Conservation (phyloP, 2,797 vertebrate genomes). For the Cheirogaleus major region DNA sequence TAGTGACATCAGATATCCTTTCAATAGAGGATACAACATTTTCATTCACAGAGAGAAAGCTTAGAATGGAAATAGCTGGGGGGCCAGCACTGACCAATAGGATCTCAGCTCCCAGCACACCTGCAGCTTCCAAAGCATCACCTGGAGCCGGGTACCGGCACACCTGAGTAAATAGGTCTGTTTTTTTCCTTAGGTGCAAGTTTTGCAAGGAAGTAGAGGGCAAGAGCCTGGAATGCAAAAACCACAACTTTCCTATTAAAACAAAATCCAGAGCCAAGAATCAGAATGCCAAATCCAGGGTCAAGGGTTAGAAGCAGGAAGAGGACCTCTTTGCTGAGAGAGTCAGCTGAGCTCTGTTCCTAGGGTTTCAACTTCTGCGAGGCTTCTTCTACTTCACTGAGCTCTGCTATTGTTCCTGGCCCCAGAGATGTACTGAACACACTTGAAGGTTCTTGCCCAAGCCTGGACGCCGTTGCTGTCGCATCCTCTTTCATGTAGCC, state of each 20-base stretch:
- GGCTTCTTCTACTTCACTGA: not conserved
- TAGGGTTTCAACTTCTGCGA: not conserved
- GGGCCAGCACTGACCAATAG: accelerated
- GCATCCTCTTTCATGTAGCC: not conserved
- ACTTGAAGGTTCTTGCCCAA: not conserved
- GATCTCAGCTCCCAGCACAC: not conserved
- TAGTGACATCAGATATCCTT: not conserved
- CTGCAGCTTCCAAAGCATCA: not conserved
- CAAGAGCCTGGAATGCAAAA: not conserved
- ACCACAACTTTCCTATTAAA: not conserved
- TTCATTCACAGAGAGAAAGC: not conserved
- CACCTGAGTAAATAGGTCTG: not conserved
- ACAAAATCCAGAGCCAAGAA: not conserved
- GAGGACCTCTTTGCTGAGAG: not conserved
- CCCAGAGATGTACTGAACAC: accelerated
- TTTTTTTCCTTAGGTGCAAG: not conserved
- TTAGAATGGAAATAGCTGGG: not conserved
- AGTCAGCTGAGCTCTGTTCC: not conserved
- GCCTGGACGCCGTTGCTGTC: not conserved
- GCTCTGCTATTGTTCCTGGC: not conserved
- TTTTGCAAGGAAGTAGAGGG: not conserved
- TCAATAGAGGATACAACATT: not conserved
- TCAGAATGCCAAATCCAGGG: not conserved
- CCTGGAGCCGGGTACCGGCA: not conserved
- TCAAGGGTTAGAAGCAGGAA: not conserved